Percentiles rank a stretch among this genome's conserved stretches.
phyloP scores from a whole-genome alignment of 2,888 invertebrate genomes.

The Eupithecia tripunctaria region DNA sequence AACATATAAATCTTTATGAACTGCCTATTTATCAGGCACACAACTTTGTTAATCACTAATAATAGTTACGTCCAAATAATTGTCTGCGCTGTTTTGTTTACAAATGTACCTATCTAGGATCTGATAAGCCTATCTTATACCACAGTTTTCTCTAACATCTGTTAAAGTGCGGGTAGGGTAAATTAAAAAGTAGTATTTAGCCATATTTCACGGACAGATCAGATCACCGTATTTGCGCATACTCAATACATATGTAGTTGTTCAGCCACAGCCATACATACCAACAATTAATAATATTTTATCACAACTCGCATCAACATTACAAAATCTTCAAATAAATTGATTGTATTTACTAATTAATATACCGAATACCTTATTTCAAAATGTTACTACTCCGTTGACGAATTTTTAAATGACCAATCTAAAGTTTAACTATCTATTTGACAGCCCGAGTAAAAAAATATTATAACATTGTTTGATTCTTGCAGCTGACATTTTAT shows the following conservation, averaged over 20 bases:
- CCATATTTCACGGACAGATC: background rate
- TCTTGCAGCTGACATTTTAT: too few relatives aligned
- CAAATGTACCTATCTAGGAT: background rate
- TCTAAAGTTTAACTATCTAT: too few relatives aligned
- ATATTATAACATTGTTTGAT: too few relatives aligned
- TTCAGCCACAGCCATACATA: background rate
- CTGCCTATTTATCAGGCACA: constrained; percentile 48
- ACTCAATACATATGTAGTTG: too few relatives aligned
- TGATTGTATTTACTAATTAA: too few relatives aligned
- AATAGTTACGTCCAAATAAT: background rate
- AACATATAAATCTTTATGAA: constrained; percentile 55
- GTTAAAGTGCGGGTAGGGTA: background rate
- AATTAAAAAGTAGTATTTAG: background rate
- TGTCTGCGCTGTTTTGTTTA: background rate
- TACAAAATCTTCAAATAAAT: background rate
- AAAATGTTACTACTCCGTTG: too few relatives aligned
- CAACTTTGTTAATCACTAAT: constrained; percentile 31
- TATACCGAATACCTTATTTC: too few relatives aligned
- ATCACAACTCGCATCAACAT: background rate
- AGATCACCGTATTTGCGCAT: background rate
- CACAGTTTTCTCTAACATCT: background rate
- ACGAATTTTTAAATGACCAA: too few relatives aligned
- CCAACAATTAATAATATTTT: background rate
- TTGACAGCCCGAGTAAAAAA: too few relatives aligned
- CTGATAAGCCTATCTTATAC: background rate